Conservation (phyloP, 2,797 vertebrate genomes). For the Zonotrichia albicollis region DNA sequence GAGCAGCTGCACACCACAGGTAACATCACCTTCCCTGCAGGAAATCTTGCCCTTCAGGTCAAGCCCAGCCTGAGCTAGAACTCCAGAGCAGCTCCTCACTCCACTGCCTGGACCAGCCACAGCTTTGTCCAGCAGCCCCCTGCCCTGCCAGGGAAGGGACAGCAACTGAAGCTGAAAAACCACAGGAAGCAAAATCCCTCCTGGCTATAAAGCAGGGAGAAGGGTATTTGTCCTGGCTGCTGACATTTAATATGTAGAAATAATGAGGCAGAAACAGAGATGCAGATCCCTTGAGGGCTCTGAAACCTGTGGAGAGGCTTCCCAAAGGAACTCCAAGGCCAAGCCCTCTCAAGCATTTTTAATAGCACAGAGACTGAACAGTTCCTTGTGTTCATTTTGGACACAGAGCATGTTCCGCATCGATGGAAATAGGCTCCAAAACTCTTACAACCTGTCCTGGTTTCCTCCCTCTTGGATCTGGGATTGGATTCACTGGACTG, state of each 20-base stretch:
- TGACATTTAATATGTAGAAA: not conserved
- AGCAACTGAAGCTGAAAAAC: not conserved
- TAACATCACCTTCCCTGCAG: not conserved
- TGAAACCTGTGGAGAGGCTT: not conserved
- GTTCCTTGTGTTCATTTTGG: not conserved
- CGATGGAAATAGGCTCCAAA: not conserved
- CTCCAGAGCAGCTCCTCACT: not conserved
- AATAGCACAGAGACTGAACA: not conserved
- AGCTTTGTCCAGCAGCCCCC: not conserved
- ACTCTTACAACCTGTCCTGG: not conserved
- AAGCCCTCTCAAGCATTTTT: not conserved
- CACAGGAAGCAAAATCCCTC: not conserved
- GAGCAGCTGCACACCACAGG: not conserved
- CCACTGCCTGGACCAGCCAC: rapidly evolving
- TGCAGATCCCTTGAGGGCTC: not conserved
- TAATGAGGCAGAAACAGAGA: not conserved
- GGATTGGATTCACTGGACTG: not conserved
- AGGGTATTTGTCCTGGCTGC: not conserved
- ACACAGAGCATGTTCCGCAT: not conserved
- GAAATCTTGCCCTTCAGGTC: not conserved
- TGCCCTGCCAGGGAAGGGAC: not conserved
- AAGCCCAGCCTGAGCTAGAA: not conserved
- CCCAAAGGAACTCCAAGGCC: not conserved
- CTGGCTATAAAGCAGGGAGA: not conserved
- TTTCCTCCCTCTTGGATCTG: not conserved